Evolutionary conservation across 2,797 vertebrate species (phyloP).

Genomic region (Girardinus metallicus): DNA sequence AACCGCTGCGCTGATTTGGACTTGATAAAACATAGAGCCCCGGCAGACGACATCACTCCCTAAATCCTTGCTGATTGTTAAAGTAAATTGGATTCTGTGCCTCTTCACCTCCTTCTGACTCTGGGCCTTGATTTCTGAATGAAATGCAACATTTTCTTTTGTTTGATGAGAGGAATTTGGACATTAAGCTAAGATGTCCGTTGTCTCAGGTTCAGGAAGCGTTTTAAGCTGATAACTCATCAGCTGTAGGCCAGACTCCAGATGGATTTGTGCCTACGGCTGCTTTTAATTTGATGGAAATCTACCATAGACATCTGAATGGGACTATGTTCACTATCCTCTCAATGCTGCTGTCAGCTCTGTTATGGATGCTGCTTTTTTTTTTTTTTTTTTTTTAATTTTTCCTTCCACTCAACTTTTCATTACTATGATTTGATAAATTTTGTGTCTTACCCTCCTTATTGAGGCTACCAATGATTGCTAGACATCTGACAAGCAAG

Average conservation of each 20-base stretch:
- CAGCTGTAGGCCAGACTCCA: not conserved
- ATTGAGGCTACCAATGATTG: not conserved
- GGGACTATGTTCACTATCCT: not conserved
- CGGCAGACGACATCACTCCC: not conserved
- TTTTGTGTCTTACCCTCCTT: not conserved
- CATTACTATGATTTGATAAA: not conserved
- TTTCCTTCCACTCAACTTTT: slow-evolving; percentile 2
- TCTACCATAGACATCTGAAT: not conserved
- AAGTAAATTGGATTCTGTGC: not conserved
- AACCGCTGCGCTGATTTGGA: not conserved
- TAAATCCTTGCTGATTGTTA: not conserved
- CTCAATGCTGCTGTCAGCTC: not conserved
- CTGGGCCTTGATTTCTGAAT: not conserved
- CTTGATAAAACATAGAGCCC: not conserved
- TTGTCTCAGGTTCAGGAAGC: not conserved
- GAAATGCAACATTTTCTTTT: not conserved
- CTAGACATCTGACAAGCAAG: not conserved
- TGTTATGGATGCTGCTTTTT: not conserved
- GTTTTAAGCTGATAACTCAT: not conserved
- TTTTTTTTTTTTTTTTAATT: not conserved
- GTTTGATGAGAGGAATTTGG: not conserved
- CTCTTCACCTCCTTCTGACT: not conserved
- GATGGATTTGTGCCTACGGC: not conserved
- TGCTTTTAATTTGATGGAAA: not conserved
- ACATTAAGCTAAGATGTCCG: not conserved